Evolutionary conservation across 2,113 vertebrate genomes (phyloP), one percentile per base, ranked within the genome.

Genomic region (Macrotus californicus): DNA sequence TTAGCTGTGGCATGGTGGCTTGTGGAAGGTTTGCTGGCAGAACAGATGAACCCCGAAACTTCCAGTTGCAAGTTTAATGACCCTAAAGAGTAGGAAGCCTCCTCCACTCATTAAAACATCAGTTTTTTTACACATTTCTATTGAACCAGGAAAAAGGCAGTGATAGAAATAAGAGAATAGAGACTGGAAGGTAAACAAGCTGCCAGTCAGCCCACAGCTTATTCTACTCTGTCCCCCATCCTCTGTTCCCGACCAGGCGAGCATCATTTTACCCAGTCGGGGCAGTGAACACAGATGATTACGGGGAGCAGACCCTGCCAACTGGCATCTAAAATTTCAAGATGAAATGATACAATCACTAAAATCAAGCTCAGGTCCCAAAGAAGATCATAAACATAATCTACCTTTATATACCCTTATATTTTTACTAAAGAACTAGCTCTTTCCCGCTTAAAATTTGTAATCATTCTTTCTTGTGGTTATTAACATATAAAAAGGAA

Each of bases 11-110:
- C 46, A 6, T 84, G 75, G 56, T 36, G 18, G 75, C 75, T 83
- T 80, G 84, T 91, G 56, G 31, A 67, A 91, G 50, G 50, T 83
- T 91, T 80, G 85, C 67, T 92, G 69, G 50, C 86, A 79, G 97
- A 88, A 50, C 15, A 90, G 52, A 93, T 92, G 36, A 96, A 64
- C 41, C 11, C 34, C 34, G 21, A 84, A 94, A 56, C 48, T 79
- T 73, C n/a, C 46, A 92, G 52, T 73, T 3, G 69, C 34, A 86
- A 31, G 5, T 59, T 85, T 56, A 95, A 79, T 72, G 80, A 80
- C 29, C 70, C 34, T 87, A 54, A 67, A 50, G 15, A 94, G 86
- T 43, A 86, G 31, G 43, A 92, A 79, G 34, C 48, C 26, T 94
- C 43, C 86, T 73, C 34, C 31, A 87, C 15, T 79, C 72, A 76